These are phyloP conservation scores for Sphaerophoria rueppellii DNA, from an alignment of 2,888 invertebrate genomes.

Conservation along the genomic window DNA sequence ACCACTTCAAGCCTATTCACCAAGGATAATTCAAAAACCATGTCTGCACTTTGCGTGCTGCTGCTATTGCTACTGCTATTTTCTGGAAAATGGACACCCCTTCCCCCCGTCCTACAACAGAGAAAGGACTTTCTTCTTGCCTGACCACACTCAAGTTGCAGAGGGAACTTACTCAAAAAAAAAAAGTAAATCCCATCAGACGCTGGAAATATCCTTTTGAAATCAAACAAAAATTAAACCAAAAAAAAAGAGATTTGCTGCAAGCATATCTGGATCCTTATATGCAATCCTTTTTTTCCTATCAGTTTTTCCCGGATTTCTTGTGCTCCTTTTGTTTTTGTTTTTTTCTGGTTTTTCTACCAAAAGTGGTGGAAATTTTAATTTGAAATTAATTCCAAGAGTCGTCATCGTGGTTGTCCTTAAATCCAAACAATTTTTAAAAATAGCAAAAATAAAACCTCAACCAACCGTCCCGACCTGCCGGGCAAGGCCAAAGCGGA, in stretches of 20 bases:
- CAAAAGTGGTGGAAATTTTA: conserved; percentile 60
- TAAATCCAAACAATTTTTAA: conserved; percentile 8
- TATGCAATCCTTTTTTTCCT: conserved; percentile 56
- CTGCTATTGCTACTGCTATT: not conserved
- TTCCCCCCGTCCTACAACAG: not conserved
- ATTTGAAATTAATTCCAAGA: conserved; percentile 72
- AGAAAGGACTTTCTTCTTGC: conserved; percentile 48
- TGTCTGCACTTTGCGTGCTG: conserved; percentile 69
- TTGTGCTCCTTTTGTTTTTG: conserved; percentile 4
- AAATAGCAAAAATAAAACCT: not conserved
- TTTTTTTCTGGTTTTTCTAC: conserved; percentile 17
- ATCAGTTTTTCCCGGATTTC: not conserved
- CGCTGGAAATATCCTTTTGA: conserved; percentile 70
- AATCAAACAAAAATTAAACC: conserved; percentile 63
- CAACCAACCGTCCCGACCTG: not conserved
- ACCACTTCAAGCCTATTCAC: conserved; percentile 73
- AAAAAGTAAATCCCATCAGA: conserved; percentile 55
- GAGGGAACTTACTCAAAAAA: conserved; percentile 24
- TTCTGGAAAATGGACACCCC: conserved; percentile 23
- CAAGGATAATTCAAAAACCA: conserved; percentile 69
- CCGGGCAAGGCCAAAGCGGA: conserved; percentile 19
- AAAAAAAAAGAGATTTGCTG: conserved; percentile 48
- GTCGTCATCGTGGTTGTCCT: conserved; percentile 62
- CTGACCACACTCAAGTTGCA: conserved; percentile 64
- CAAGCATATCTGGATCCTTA: conserved; percentile 56